These are phyloP conservation scores for Eurypyga helias DNA, from an alignment of 2,113 vertebrate genomes.

Conservation along the genomic window DNA sequence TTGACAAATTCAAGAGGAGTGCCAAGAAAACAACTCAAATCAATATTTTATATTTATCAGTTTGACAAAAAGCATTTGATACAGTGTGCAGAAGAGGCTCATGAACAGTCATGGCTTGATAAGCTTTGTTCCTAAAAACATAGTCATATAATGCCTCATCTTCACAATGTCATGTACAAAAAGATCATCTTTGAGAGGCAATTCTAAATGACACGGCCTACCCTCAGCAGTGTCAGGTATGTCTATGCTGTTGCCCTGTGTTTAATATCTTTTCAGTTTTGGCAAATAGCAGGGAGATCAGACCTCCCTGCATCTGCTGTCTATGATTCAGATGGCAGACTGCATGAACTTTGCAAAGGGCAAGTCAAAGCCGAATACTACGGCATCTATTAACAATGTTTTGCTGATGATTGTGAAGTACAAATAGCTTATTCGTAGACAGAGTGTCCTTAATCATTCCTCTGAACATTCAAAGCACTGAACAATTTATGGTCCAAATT, in stretches of 20 bases:
- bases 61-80: slow-evolving; percentile 53
- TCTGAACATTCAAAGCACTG: slow-evolving; percentile 11
- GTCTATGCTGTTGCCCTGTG: not conserved
- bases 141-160: not conserved
- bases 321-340: slow-evolving; percentile 45
- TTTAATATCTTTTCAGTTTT: slow-evolving; percentile 8
- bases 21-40: slow-evolving; percentile 49
- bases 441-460: slow-evolving; percentile 17
- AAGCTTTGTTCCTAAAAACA: not conserved
- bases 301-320: not conserved
- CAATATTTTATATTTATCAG: slow-evolving; percentile 63
- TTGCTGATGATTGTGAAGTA: slow-evolving; percentile 33
- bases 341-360: slow-evolving; percentile 46
- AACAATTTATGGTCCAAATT: slow-evolving; percentile 29
- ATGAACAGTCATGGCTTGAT: not conserved
- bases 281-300: slow-evolving; percentile 3
- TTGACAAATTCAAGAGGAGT: slow-evolving; percentile 51
- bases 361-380: slow-evolving; percentile 52
- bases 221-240: not conserved
- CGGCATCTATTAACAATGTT: slow-evolving; percentile 43
- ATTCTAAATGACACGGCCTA: not conserved
- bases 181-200: not conserved
- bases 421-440: slow-evolving; percentile 38
- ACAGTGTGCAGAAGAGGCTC: not conserved
- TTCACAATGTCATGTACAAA: not conserved